These are phyloP conservation scores for Takifugu bimaculatus DNA, from an alignment of 2,113 vertebrate genomes.

Conservation along the genomic window DNA sequence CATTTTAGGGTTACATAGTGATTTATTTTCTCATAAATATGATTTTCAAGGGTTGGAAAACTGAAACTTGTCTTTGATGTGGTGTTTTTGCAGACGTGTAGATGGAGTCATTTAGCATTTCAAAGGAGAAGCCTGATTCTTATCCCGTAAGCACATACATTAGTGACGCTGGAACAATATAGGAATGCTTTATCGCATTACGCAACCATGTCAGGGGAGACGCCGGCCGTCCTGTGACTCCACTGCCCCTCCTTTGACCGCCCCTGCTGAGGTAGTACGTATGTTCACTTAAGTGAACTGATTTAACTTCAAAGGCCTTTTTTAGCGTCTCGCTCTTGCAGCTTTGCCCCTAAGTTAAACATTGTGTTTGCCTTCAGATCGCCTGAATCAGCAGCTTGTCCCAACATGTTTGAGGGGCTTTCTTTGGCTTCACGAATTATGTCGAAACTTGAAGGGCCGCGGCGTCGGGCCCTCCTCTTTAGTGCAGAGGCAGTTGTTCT, in stretches of 20 bases:
- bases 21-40: too few relatives aligned
- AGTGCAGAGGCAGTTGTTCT: slow-evolving; percentile 12
- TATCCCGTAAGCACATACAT: slow-evolving; percentile 1
- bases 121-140: slow-evolving; percentile 8
- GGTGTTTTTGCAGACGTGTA: background rate
- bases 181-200: slow-evolving; percentile 22
- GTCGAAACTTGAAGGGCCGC: slow-evolving; percentile 1
- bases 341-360: slow-evolving; percentile 28
- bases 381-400: slow-evolving; percentile 20
- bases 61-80: too few relatives aligned
- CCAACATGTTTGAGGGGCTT: slow-evolving; percentile 19
- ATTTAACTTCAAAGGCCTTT: slow-evolving; percentile 42
- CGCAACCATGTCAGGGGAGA: slow-evolving; percentile 6
- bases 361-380: slow-evolving; percentile 34
- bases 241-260: slow-evolving; percentile 12
- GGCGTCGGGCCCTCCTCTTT: slow-evolving; percentile 11
- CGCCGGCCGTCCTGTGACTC: slow-evolving; percentile 20
- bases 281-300: slow-evolving; percentile 22
- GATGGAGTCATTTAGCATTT: slow-evolving; percentile 1
- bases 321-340: slow-evolving; percentile 16
- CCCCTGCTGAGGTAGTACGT: slow-evolving; percentile 17
- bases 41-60: too few relatives aligned
- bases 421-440: background rate
- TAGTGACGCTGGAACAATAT: slow-evolving; percentile 20
- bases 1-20: too few relatives aligned